Base-by-base conservation (phyloP, 2,797 vertebrate species). In the Schizopygopsis pylzovi region DNA sequence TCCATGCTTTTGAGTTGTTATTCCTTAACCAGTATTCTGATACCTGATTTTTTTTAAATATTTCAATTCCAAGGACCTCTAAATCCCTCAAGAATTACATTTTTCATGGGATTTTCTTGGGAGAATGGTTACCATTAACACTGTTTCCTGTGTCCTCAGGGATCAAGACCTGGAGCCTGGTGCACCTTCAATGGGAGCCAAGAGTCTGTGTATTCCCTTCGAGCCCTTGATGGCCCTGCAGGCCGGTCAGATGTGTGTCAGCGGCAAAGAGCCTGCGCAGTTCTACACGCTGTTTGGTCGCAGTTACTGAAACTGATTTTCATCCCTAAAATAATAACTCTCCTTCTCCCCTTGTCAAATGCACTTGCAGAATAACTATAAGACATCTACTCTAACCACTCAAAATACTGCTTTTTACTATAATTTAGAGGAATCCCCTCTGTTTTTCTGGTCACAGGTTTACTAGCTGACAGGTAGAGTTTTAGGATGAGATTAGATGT, bases 131-230 rank as follows among this genome's bases (percentile, higher is more conserved):
- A n/a, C 10, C 75, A 63, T 77, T 83, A 41, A 72, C 12, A 9
- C 28, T 43, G 3, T 52, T 20, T 71, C 56, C 3, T 10, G 54
- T 68, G 39, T 65, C 67, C 39, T 10, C 90, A 99, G 98, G 95
- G 98, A 99, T 95, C 97, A 99, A 94, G 98, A 99, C 90, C 93
- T 98, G 85, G 98, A 99, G 89, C 97, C 97, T 65, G 98, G 98
- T 6, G 97, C 98, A 52, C 98, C 98, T 0, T 99, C 98, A 76
- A 99, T 99, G 98, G 98, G 98, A 88, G 98, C 98, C 22, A 99
- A 99, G 93, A 98, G 98, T 88, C 96, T 99, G 47, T 99, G 98
- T 87, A 98, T 99, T 92, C 98, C 98, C 85, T 99, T 99, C 93
- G 92, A 95, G 6, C 97, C 98, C 13, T 95, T 99, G 63, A 83